phyloP scores from a whole-genome alignment of 2,888 invertebrate genomes.

The Bombyx huttoni region DNA sequence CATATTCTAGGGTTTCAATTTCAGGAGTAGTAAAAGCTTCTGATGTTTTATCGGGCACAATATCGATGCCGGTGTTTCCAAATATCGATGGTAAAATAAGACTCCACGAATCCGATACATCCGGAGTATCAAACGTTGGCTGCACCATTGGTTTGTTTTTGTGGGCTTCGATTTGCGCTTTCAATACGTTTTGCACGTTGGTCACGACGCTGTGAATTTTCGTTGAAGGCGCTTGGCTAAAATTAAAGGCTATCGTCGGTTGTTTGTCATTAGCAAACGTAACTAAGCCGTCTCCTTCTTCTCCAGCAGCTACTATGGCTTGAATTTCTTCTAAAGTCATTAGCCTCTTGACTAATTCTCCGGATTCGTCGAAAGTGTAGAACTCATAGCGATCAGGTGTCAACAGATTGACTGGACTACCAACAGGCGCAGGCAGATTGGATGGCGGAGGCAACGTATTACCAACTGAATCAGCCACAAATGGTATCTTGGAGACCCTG shows the following conservation, averaged over 20 bases:
- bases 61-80: conserved; percentile 77
- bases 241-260: conserved; percentile 57
- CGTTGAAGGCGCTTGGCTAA: conserved; percentile 73
- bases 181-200: conserved; percentile 87
- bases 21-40: conserved; percentile 48
- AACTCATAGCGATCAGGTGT: conserved; percentile 90
- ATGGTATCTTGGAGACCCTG: conserved; percentile 63
- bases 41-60: conserved; percentile 66
- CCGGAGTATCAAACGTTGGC: conserved; percentile 77
- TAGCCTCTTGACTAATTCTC: conserved; percentile 84
- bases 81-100: conserved; percentile 86
- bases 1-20: conserved; percentile 49
- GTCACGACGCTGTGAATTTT: conserved; percentile 85
- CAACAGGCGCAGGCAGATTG: conserved; percentile 73
- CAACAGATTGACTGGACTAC: conserved; percentile 85
- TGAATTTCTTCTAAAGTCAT: conserved; percentile 91
- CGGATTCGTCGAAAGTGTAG: conserved; percentile 88
- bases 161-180: conserved; percentile 81
- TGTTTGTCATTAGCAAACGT: conserved; percentile 62
- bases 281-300: conserved; percentile 75
- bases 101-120: conserved; percentile 84
- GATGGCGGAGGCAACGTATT: conserved; percentile 77
- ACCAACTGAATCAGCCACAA: conserved; percentile 78
- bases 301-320: conserved; percentile 86
- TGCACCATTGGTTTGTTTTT: conserved; percentile 56